Evolutionary conservation across 92 coral and sea anemone genomes (phyloP).

Genomic region (Palythoa caribaeorum): DNA sequence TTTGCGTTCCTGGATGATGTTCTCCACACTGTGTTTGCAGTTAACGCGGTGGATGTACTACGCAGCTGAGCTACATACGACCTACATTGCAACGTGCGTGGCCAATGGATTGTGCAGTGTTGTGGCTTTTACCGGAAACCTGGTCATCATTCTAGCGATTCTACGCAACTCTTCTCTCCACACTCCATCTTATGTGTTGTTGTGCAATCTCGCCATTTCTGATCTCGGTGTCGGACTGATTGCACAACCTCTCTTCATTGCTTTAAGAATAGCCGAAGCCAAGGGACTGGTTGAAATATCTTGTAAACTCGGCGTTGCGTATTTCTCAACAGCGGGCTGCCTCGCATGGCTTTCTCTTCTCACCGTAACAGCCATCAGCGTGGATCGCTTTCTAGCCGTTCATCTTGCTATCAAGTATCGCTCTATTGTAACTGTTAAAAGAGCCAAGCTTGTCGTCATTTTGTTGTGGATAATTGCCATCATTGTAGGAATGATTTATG

Average conservation of each 20-base stretch:
- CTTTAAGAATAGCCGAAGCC: neutral
- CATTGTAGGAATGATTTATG: slow-evolving; percentile 53
- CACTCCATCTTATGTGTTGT: slow-evolving; percentile 25
- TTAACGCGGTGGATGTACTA: slow-evolving; percentile 19
- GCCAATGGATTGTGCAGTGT: slow-evolving; percentile 20
- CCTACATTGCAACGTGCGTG: slow-evolving; percentile 8
- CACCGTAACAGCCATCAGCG: slow-evolving; percentile 67
- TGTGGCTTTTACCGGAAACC: slow-evolving; percentile 3
- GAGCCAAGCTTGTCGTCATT: slow-evolving; percentile 38
- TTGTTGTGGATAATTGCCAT: slow-evolving; percentile 61
- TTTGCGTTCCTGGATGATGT: neutral
- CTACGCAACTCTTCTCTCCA: slow-evolving; percentile 19
- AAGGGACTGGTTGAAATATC: neutral
- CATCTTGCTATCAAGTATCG: slow-evolving; percentile 59
- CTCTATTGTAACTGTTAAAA: slow-evolving; percentile 48
- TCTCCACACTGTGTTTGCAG: neutral
- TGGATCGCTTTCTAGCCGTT: slow-evolving; percentile 67
- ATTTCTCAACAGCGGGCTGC: slow-evolving; percentile 29
- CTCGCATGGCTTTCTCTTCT: slow-evolving; percentile 54
- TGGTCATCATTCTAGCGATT: slow-evolving; percentile 14
- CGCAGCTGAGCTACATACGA: neutral
- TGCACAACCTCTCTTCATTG: slow-evolving; percentile 23
- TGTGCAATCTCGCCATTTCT: slow-evolving; percentile 17
- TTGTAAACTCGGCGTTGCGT: slow-evolving; percentile 11
- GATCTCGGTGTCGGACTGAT: slow-evolving; percentile 16